phyloP scores from a whole-genome alignment of 2,113 vertebrate species.

The Junco hyemalis region DNA sequence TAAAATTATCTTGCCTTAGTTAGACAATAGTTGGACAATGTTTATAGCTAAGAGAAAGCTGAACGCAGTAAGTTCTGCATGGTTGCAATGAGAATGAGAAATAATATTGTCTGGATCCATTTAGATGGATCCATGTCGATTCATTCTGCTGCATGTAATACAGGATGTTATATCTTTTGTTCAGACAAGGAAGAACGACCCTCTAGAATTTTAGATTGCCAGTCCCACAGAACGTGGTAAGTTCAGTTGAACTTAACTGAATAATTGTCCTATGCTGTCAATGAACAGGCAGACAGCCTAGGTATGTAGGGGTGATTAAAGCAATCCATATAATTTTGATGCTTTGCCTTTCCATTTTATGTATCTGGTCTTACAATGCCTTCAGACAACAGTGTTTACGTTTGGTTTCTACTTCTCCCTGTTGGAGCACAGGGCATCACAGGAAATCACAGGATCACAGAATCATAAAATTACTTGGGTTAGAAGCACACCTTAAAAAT shows the following conservation, averaged over 20 bases:
- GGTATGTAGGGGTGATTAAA: background rate
- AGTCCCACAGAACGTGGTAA: background rate
- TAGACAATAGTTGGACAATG: background rate
- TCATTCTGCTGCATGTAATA: background rate
- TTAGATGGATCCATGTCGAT: background rate
- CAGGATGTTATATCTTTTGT: background rate
- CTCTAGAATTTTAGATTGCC: background rate
- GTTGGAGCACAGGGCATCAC: background rate
- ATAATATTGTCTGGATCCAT: background rate
- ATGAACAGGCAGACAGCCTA: background rate
- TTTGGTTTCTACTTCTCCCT: background rate
- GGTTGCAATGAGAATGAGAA: background rate
- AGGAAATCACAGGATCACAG: background rate
- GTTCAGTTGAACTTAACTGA: background rate
- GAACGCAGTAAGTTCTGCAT: background rate
- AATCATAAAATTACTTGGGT: background rate
- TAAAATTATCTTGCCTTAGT: background rate
- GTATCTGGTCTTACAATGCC: background rate
- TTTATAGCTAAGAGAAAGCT: background rate
- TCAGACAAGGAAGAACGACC: background rate
- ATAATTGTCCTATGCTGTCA: background rate
- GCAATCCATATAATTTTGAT: background rate
- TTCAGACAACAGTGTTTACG: background rate
- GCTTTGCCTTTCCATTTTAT: background rate
- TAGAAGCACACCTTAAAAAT: background rate